Evolutionary conservation across 1,140 invertebrate genomes (phyloP).

Genomic region (Nasonia giraulti): DNA sequence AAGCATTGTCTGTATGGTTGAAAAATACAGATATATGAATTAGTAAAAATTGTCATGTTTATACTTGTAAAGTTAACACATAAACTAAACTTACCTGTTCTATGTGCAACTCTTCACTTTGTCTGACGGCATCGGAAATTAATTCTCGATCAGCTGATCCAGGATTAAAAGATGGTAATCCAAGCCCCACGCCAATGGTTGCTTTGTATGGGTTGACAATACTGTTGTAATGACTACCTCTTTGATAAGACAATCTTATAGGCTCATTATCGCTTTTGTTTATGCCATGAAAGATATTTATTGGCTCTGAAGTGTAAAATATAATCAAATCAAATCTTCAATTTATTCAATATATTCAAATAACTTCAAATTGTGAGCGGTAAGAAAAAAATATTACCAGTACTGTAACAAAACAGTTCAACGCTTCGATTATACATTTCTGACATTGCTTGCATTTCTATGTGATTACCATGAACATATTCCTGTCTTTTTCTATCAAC

Average conservation of each 20-base stretch:
- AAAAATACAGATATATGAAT: neutral
- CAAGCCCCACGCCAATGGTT: constrained; percentile 90
- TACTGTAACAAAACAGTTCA: constrained; percentile 93
- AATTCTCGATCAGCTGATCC: constrained; percentile 85
- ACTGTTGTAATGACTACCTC: constrained; percentile 93
- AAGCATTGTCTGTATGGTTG: constrained; percentile 84
- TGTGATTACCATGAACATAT: constrained; percentile 93
- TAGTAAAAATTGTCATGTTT: neutral
- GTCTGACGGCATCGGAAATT: constrained; percentile 85
- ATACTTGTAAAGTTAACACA: neutral
- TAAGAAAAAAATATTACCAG: constrained; percentile 74
- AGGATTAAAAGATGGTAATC: constrained; percentile 89
- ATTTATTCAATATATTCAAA: constrained; percentile 45
- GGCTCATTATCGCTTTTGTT: constrained; percentile 86
- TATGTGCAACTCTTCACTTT: constrained; percentile 90
- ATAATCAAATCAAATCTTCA: constrained; percentile 26
- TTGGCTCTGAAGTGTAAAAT: constrained; percentile 80
- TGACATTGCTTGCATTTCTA: constrained; percentile 95
- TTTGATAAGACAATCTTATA: constrained; percentile 92
- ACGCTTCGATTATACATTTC: constrained; percentile 95
- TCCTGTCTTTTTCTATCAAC: constrained; percentile 86
- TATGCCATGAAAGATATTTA: constrained; percentile 91
- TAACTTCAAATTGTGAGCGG: constrained; percentile 13
- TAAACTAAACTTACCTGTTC: constrained; percentile 79
- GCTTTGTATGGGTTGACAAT: constrained; percentile 92